Percentiles rank a stretch among this genome's conserved stretches.
Conservation (phyloP, 2,888 invertebrate species). For the Ectemnius continuus region DNA sequence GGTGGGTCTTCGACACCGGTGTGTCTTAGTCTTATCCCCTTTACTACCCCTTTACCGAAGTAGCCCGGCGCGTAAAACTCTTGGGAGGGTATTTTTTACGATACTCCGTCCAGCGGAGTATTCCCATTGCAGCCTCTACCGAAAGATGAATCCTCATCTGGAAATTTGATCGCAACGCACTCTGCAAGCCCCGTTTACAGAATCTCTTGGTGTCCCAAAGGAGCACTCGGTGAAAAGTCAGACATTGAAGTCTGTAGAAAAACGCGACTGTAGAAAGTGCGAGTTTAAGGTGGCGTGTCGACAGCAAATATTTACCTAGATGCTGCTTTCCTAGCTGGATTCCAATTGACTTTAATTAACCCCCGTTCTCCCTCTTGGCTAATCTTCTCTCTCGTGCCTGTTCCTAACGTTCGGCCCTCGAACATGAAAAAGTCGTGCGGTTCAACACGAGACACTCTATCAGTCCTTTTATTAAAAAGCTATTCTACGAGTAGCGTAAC, state of each 20-base stretch:
- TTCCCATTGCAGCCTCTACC: too few species aligned
- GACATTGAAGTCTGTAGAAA: constrained; percentile 20
- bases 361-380: constrained; percentile 45
- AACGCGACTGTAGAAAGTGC: constrained; percentile 57
- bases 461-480: constrained; percentile 20
- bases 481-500: constrained; percentile 12
- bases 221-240: background rate
- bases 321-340: constrained; percentile 32
- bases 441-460: constrained; percentile 17
- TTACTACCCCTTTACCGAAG: constrained; percentile 11
- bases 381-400: constrained; percentile 27
- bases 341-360: constrained; percentile 64
- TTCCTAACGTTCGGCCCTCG: constrained; percentile 27
- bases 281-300: constrained; percentile 56
- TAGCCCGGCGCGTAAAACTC: constrained; percentile 24
- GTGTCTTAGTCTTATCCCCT: constrained; percentile 2
- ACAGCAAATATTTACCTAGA: constrained; percentile 72
- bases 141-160: constrained; percentile 19
- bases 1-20: background rate
- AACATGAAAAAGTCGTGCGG: constrained; percentile 15
- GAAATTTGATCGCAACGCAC: constrained; percentile 23
- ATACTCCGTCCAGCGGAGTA: too few species aligned
- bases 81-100: constrained; percentile 28
- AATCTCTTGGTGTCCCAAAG: background rate
- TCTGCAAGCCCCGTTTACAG: background rate